These are phyloP conservation scores for Solenodon paradoxus DNA, from an alignment of 2,113 vertebrate species.

Conservation along the genomic window DNA sequence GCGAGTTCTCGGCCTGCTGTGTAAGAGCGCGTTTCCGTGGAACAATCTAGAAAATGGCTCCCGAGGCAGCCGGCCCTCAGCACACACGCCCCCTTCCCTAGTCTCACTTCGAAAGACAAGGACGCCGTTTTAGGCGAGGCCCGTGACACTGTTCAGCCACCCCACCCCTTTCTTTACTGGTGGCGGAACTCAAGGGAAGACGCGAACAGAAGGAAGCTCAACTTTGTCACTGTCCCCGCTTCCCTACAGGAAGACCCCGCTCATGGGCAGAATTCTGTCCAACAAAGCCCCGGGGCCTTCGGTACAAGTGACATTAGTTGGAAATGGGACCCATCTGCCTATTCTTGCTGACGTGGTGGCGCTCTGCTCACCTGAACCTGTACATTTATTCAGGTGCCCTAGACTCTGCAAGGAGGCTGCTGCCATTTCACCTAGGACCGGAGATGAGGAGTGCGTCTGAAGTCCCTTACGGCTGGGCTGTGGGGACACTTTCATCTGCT, in stretches of 20 bases:
- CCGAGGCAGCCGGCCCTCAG: too few relatives aligned
- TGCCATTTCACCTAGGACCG: not conserved
- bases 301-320: not conserved
- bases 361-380: not conserved
- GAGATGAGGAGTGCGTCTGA: not conserved
- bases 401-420: not conserved
- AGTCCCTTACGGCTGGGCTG: not conserved
- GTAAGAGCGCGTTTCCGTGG: too few relatives aligned
- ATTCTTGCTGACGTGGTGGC: not conserved
- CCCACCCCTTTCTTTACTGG: not conserved
- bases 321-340: not conserved
- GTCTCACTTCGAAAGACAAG: not conserved
- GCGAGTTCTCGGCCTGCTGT: not conserved
- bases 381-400: not conserved
- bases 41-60: too few relatives aligned
- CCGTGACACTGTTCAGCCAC: not conserved
- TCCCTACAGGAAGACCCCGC: not conserved
- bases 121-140: not conserved
- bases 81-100: not conserved
- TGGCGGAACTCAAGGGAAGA: not conserved
- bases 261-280: not conserved
- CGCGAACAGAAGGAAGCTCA: not conserved
- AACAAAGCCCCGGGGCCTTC: not conserved
- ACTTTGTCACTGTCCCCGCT: not conserved
- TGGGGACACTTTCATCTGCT: constrained; percentile 9